Base-by-base conservation (phyloP, 1,140 invertebrate genomes). In the Pogonomyrmex californicus region DNA sequence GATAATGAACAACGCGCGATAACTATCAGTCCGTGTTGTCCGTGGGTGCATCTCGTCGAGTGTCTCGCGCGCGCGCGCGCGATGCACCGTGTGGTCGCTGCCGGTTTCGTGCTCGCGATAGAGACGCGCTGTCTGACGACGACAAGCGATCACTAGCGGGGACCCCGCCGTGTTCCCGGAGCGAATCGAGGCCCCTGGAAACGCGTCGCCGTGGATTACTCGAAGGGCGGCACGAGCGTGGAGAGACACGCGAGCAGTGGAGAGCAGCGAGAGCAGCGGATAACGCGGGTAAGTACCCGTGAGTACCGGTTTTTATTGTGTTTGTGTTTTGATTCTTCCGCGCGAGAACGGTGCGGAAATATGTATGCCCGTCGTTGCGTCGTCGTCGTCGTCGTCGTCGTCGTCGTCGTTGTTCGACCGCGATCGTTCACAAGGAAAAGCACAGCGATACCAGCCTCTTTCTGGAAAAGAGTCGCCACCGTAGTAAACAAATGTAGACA, bases 1-100 rank as follows among this genome's bases (percentile, higher is more conserved):
- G 90, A 90, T 91, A 90, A 90, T 92, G 90, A 91, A 90, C 87
- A 81, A 87, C 82, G 88, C 91, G 88, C 89, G 89, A 87, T 90
- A 91, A 89, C 91, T 92, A 90, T 92, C 92, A 92, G 89, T 92
- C 73, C 81, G 85, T 76, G 41, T 85, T 23, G 23, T 56, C 33
- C 63, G 63, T 87, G 90, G 68, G 86, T 92, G 87, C 86, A 90
- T 91, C 68, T 90, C 79, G 83, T 89, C 86, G 90, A 88, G 83
- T 78, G 78, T 88, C 33, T 88, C 33, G 38, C 9, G 68, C 12
- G 41, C 65, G 41, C 65, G 41, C 65, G 70, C 83, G 82, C 76
- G 87, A 75, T 85, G 89, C 86, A 75, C 60, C 83, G 89, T 90
- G 89, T 78, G 68, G 62, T 4, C 79, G 44, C 23, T 79, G 44